phyloP scores from a whole-genome alignment of 1,140 invertebrate genomes.

The Fragariocoptes setiger region DNA sequence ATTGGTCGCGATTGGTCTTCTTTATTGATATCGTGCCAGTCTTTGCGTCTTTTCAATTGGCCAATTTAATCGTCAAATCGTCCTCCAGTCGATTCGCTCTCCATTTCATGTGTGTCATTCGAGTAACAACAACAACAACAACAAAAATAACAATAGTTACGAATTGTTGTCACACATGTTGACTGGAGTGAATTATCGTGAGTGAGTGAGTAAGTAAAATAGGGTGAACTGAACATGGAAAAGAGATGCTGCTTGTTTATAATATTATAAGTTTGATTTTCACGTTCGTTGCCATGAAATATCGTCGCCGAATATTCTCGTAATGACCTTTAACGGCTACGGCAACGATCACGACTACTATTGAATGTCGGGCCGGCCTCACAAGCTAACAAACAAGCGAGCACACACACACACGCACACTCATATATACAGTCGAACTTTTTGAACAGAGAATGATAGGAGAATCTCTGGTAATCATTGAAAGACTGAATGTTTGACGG shows the following conservation, averaged over 20 bases:
- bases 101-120: too few species aligned
- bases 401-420: conserved; percentile 1
- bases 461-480: background rate
- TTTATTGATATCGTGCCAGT: too few species aligned
- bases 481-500: too few species aligned
- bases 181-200: too few species aligned
- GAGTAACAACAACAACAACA: too few species aligned
- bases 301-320: background rate
- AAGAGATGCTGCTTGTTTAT: background rate
- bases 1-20: too few species aligned
- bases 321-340: background rate
- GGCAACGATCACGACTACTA: background rate
- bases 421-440: background rate
- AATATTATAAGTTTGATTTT: background rate
- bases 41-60: too few species aligned
- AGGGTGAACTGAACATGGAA: background rate
- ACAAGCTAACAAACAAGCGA: conserved; percentile 2
- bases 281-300: background rate
- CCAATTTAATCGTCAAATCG: too few species aligned
- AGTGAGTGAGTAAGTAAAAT: conserved; percentile 4
- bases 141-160: too few species aligned
- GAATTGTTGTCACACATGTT: too few species aligned
- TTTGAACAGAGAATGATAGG: background rate
- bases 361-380: background rate
- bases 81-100: too few species aligned